These are phyloP conservation scores for Uropetala carovei DNA, from an alignment of 2,888 invertebrate species.

Conservation along the genomic window DNA sequence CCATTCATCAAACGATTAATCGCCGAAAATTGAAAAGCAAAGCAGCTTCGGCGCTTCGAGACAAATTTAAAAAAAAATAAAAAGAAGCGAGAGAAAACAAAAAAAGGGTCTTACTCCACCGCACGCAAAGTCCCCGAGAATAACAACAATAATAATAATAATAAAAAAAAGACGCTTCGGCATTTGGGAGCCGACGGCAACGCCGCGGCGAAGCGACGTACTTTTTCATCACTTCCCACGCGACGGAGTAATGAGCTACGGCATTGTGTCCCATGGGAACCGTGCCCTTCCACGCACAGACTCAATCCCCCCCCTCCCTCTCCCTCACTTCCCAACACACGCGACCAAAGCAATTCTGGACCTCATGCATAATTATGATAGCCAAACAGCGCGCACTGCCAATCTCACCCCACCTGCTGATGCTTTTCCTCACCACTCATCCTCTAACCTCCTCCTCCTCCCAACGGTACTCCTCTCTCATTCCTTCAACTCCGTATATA, in stretches of 20 bases:
- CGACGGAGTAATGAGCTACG: neutral
- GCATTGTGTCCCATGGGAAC: neutral
- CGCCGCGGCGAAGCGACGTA: neutral
- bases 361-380: constrained; percentile 63
- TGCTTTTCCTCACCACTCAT: neutral
- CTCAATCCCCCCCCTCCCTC: neutral
- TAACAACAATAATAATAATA: too few relatives aligned
- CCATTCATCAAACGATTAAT: too few relatives aligned
- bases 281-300: neutral
- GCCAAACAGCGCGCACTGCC: constrained; percentile 27
- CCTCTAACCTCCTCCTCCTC: neutral
- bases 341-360: constrained; percentile 56
- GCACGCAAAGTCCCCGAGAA: too few relatives aligned
- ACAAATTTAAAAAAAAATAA: too few relatives aligned
- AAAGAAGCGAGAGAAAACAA: too few relatives aligned
- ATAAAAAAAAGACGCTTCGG: neutral
- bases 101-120: too few relatives aligned
- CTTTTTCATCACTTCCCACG: neutral
- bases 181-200: neutral
- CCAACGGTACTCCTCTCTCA: neutral
- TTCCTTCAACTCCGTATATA: neutral
- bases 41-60: too few relatives aligned
- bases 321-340: neutral
- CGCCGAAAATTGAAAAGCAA: too few relatives aligned
- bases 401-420: constrained; percentile 15